These are phyloP conservation scores for Ctena decussata DNA, from an alignment of 2,888 invertebrate genomes.

Conservation along the genomic window DNA sequence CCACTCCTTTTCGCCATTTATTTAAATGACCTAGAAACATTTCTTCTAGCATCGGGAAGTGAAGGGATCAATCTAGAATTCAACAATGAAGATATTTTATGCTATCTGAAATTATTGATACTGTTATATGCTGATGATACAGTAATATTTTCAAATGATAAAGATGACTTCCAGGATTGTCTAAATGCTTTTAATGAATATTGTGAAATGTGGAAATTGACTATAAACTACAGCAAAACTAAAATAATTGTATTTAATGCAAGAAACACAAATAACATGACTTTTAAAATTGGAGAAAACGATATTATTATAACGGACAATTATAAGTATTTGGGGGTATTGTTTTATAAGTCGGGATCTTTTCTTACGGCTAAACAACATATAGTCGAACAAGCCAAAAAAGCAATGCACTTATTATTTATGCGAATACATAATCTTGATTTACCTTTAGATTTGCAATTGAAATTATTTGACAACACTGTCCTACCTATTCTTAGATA, in stretches of 20 bases:
- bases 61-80: neutral
- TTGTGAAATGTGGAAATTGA: slow-evolving; percentile 35
- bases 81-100: neutral
- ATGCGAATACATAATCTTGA: too few species aligned
- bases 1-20: neutral
- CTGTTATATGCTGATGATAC: slow-evolving; percentile 44
- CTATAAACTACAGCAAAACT: slow-evolving; percentile 18
- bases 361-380: too few species aligned
- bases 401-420: too few species aligned
- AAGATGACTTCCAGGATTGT: neutral
- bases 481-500: too few species aligned
- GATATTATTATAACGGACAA: neutral
- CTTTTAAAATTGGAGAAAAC: neutral
- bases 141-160: slow-evolving; percentile 20
- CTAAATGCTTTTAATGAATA: slow-evolving; percentile 26
- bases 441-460: too few species aligned
- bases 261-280: neutral
- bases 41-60: neutral
- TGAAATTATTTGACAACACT: too few species aligned
- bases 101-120: slow-evolving; percentile 1
- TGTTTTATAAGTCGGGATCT: slow-evolving; percentile 8
- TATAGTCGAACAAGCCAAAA: too few species aligned
- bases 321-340: slow-evolving; percentile 27
- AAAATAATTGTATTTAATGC: slow-evolving; percentile 3
- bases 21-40: neutral